Conservation (phyloP, 2,113 vertebrate species). For the Struthio camelus region DNA sequence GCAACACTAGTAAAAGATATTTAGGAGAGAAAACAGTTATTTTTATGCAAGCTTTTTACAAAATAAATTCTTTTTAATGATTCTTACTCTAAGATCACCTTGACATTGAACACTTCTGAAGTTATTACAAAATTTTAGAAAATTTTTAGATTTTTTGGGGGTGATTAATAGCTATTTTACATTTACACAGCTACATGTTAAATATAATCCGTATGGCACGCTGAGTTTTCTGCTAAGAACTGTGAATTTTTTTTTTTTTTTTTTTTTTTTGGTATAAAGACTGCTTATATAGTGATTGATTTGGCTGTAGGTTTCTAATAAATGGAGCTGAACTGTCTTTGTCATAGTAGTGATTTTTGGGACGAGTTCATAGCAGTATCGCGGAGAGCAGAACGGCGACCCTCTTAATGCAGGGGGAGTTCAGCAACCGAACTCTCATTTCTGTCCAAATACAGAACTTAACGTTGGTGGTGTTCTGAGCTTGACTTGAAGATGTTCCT, state of each 20-base stretch:
- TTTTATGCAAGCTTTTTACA: not conserved
- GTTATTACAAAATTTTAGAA: not conserved
- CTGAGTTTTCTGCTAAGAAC: not conserved
- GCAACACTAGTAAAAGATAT: too few relatives aligned
- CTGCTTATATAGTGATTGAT: not conserved
- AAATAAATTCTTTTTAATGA: not conserved
- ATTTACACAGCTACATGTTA: rapidly evolving
- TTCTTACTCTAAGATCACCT: not conserved
- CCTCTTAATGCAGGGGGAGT: not conserved
- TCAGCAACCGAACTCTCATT: not conserved
- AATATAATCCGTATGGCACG: rapidly evolving
- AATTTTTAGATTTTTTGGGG: not conserved
- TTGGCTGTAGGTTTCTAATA: too few relatives aligned
- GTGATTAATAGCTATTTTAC: not conserved
- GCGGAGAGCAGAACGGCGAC: not conserved
- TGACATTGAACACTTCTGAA: not conserved
- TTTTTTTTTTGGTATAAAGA: not conserved
- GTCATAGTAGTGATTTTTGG: not conserved
- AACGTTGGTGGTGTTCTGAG: not conserved
- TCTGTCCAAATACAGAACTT: not conserved
- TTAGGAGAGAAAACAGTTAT: not conserved
- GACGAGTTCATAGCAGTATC: not conserved
- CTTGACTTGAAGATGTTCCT: not conserved
- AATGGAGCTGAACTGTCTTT: not conserved
- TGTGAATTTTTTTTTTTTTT: not conserved